phyloP scores from a whole-genome alignment of 2,113 vertebrate species.

The Elaphurus davidianus region DNA sequence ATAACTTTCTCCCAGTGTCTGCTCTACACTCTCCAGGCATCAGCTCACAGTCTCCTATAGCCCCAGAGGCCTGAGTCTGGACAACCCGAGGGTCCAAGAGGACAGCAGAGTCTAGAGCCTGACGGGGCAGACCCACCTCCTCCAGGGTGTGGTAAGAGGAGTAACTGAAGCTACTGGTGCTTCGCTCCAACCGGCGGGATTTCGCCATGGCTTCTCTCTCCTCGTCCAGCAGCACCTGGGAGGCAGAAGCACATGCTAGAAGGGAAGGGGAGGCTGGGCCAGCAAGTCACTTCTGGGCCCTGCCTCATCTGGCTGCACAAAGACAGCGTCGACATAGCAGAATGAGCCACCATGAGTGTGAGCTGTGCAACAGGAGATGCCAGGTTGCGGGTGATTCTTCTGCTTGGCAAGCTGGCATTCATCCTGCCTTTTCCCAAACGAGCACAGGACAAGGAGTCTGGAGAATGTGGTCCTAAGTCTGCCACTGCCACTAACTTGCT shows the following conservation, averaged over 20 bases:
- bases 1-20: background rate
- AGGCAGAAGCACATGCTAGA: fast-evolving
- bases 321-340: fast-evolving
- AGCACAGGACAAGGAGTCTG: background rate
- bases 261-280: background rate
- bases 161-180: constrained; percentile 83
- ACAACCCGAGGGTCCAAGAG: background rate
- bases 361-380: fast-evolving
- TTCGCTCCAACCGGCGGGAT: constrained; percentile 77
- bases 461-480: background rate
- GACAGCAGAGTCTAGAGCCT: background rate
- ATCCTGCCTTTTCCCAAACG: background rate
- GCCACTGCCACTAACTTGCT: background rate
- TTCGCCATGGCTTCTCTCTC: constrained; percentile 84
- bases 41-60: background rate
- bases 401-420: background rate
- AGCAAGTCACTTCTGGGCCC: background rate
- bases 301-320: background rate
- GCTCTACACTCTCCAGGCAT: background rate
- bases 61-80: background rate
- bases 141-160: constrained; percentile 87
- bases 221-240: constrained; percentile 85
- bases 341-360: background rate
- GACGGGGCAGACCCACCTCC: constrained; percentile 78
- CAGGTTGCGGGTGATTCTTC: background rate